These are phyloP conservation scores for Tetragonula clypearis DNA, from an alignment of 1,140 invertebrate genomes.

Conservation along the genomic window DNA sequence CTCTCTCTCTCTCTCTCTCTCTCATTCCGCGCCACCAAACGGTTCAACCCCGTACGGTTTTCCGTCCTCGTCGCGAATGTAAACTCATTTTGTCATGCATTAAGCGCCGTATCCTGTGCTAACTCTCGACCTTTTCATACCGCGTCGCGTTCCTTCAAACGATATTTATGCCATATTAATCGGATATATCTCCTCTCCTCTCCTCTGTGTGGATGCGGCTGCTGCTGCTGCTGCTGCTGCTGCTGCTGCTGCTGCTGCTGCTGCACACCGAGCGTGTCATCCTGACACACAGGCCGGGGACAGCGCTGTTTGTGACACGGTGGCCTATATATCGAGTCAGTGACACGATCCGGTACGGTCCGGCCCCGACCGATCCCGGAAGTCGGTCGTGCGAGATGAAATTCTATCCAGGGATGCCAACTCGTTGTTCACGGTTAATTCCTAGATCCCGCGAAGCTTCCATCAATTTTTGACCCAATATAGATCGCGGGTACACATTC, in stretches of 20 bases:
- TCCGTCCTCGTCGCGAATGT: slow-evolving; percentile 65
- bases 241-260: slow-evolving; percentile 16
- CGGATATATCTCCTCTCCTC: slow-evolving; percentile 47
- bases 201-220: slow-evolving; percentile 50
- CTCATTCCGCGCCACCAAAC: slow-evolving; percentile 26
- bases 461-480: slow-evolving; percentile 11
- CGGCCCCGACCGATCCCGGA: slow-evolving; percentile 20
- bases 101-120: slow-evolving; percentile 46
- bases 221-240: slow-evolving; percentile 20
- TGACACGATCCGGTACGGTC: not conserved
- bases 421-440: slow-evolving; percentile 9
- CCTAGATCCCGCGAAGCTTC: not conserved
- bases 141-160: slow-evolving; percentile 49
- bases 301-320: slow-evolving; percentile 40
- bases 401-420: slow-evolving; percentile 33
- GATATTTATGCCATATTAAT: slow-evolving; percentile 72
- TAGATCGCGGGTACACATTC: not conserved
- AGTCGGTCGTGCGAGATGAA: slow-evolving; percentile 60
- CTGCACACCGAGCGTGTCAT: slow-evolving; percentile 29
- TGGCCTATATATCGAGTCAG: slow-evolving; percentile 55
- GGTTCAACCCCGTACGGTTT: not conserved
- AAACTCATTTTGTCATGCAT: slow-evolving; percentile 75
- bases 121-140: not conserved
- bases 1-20: not conserved
- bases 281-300: not conserved